Percentiles rank a stretch among this genome's conserved stretches.
Evolutionary conservation across 1,140 invertebrate genomes (phyloP).

Genomic region (Adelges cooleyi): DNA sequence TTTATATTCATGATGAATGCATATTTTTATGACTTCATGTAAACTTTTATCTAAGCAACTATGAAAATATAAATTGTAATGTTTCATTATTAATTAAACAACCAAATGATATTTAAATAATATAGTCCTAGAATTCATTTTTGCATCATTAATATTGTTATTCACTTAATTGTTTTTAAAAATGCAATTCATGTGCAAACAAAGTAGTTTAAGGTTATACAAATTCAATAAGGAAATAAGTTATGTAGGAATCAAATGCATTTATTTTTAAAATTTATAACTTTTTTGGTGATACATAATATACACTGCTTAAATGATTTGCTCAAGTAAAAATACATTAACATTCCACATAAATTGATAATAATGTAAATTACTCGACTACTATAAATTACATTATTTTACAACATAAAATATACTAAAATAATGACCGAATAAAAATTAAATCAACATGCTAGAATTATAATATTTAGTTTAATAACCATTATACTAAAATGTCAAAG

Average conservation of each 20-base stretch:
- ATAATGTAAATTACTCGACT: not conserved
- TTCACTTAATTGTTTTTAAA: too few species aligned
- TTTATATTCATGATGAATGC: too few species aligned
- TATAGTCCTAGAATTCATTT: too few species aligned
- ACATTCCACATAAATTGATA: not conserved
- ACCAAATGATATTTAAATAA: too few species aligned
- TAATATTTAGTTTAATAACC: not conserved
- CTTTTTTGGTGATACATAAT: not conserved
- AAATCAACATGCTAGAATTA: slow-evolving; percentile 23
- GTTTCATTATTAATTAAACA: too few species aligned
- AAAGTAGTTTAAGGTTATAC: too few species aligned
- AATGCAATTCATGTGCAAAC: too few species aligned
- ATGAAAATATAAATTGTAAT: too few species aligned
- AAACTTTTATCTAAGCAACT: too few species aligned
- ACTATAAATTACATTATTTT: not conserved
- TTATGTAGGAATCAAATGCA: not conserved
- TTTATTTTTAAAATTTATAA: not conserved
- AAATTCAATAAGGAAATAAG: too few species aligned
- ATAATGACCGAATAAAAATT: not conserved
- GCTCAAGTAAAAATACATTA: not conserved
- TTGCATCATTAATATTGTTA: too few species aligned
- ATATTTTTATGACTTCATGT: too few species aligned
- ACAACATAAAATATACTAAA: slow-evolving; percentile 4
- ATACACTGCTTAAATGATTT: not conserved
- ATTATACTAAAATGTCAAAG: not conserved